These are phyloP conservation scores for Myopa testacea DNA, from an alignment of 2,888 invertebrate genomes.

Conservation along the genomic window DNA sequence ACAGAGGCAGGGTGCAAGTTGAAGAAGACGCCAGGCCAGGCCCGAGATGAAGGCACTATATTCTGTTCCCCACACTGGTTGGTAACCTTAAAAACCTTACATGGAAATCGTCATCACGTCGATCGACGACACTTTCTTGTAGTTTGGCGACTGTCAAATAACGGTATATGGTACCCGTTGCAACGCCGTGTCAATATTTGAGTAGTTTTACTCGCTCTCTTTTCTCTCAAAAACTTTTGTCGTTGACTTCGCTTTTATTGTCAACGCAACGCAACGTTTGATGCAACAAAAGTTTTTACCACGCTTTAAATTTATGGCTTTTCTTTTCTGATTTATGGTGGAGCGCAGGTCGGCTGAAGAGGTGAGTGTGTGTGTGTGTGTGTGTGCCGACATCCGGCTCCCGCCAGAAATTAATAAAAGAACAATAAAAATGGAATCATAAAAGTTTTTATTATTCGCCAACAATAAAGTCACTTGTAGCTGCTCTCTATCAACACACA, in stretches of 20 bases:
- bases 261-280: conserved; percentile 29
- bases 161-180: no score
- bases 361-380: conserved; percentile 7
- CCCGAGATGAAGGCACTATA: no score
- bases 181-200: no score
- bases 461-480: conserved; percentile 34
- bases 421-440: conserved; percentile 27
- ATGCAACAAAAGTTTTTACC: conserved; percentile 29
- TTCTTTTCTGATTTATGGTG: conserved; percentile 37
- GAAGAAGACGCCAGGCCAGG: no score
- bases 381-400: conserved; percentile 28
- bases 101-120: no score
- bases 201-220: background rate
- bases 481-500: conserved; percentile 18
- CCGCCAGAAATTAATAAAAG: conserved; percentile 15
- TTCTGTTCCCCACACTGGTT: no score
- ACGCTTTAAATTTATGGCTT: conserved; percentile 34
- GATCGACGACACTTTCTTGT: no score
- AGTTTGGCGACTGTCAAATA: no score
- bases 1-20: no score
- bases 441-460: conserved; percentile 33
- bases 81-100: no score
- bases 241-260: conserved; percentile 2
- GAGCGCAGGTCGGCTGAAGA: background rate
- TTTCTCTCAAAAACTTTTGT: background rate